Evolutionary conservation across 2,888 invertebrate species (phyloP).

Genomic region (Leptinotarsa haldemani): DNA sequence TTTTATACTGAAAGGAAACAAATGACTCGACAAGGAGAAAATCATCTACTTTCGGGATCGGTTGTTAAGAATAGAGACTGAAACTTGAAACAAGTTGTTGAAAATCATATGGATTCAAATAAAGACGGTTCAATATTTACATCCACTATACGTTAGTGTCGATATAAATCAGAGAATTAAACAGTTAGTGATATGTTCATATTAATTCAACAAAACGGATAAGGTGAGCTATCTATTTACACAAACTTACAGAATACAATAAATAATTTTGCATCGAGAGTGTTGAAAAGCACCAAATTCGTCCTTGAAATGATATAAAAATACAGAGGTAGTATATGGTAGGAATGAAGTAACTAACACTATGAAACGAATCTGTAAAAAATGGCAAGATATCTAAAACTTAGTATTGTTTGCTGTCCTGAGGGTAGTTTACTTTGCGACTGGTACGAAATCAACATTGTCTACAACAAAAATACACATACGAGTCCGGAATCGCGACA

Average conservation of each 20-base stretch:
- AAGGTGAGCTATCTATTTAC: constrained; percentile 33
- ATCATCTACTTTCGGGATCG: too few species aligned
- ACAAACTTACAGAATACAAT: constrained; percentile 35
- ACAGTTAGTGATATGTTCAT: constrained; percentile 48
- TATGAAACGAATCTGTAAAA: constrained; percentile 41
- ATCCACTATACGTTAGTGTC: background rate
- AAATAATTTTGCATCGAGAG: constrained; percentile 33
- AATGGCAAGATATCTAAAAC: constrained; percentile 49
- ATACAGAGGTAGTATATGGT: constrained; percentile 52
- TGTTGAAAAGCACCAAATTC: constrained; percentile 48
- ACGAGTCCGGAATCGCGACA: constrained; percentile 5
- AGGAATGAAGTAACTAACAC: constrained; percentile 48
- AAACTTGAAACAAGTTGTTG: too few species aligned
- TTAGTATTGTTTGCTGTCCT: constrained; percentile 45
- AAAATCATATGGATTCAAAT: too few species aligned
- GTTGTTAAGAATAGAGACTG: too few species aligned
- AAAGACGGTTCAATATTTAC: too few species aligned
- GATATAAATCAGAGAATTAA: constrained; percentile 7
- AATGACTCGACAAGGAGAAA: too few species aligned
- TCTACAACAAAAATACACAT: constrained; percentile 21
- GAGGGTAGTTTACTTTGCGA: constrained; percentile 44
- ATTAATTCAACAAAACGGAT: constrained; percentile 39
- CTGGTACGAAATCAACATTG: constrained; percentile 32
- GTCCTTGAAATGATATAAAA: constrained; percentile 43
- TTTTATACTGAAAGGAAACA: too few species aligned